Evolutionary conservation across 2,797 vertebrate genomes (phyloP), one percentile per base, ranked within the genome.

Genomic region (Ptychadena robeensis): DNA sequence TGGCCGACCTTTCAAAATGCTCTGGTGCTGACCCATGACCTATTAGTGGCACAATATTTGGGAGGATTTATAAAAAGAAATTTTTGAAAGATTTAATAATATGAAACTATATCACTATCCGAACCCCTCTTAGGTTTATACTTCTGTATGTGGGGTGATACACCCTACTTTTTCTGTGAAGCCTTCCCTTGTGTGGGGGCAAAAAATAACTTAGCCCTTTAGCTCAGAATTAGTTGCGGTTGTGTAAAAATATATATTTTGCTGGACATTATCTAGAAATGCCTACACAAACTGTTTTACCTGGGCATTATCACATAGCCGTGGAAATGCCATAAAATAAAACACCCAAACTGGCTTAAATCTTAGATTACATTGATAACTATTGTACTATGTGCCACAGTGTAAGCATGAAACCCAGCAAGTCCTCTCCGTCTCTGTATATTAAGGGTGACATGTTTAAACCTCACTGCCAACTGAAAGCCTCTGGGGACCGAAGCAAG

Each of bases 401-500:
- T 18, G 10, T 59, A 28, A n/a, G 27, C 76, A 37, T 11, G 65
- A n/a, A 69, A 53, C 22, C 22, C 28, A 57, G 53, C 9, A n/a
- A 44, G 40, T 18, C 18, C 30, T 72, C 61, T 57, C 15, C 30
- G 25, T 38, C 67, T 63, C 44, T 61, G 32, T 68, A 44, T 59
- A 83, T 84, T 83, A 69, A 68, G 18, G 63, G 76, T 80, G 82
- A 84, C 70, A 84, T 59, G 65, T 73, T 48, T 35, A 68, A 66
- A 65, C 22, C 8, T 31, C 12, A 0, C 15, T 80, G 76, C 61
- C 82, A 79, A 74, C 38, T 40, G 28, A 30, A 73, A 11, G 31
- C 28, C 76, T 79, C 61, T 72, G 10, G 68, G 44, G 68, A 65
- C 27, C 18, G 2, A 28, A 34, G 44, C 18, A 10, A 69, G 68